Evolutionary conservation across 2,797 vertebrate species (phyloP), one percentile per base, ranked within the genome.

Genomic region (Hozukius guyotensis): DNA sequence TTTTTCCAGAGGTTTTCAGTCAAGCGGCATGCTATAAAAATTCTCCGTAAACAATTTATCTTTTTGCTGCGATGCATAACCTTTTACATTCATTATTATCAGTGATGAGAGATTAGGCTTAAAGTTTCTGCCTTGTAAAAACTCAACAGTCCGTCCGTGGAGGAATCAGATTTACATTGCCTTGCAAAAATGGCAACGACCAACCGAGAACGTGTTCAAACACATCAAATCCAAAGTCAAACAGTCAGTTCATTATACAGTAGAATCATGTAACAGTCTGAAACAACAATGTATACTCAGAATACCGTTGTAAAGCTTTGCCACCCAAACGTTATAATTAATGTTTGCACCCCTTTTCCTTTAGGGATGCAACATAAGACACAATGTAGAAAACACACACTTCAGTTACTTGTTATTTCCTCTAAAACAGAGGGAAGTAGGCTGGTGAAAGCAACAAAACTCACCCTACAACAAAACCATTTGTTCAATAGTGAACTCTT

Each of bases 51-150:
- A 90, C 70, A 77, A 42, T 66, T 38, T 27, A 55, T 66, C 66
- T 42, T 24, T 75, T 67, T 65, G 75, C 78, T 85, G 60, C 38
- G 22, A 86, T 86, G 89, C 87, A 90, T 89, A 89, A 89, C 78
- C 71, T 73, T 93, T 90, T 94, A 95, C 95, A 95, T 94, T 95
- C 93, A 93, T 82, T 59, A 92, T 91, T 59, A 92, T 91, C 88
- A 90, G 78, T 78, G 79, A 85, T 73, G 59, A 85, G 59, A 84
- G 72, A 75, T 87, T 69, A 79, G 86, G 83, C 74, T 76, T 74
- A 81, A 84, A 88, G 83, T 83, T 74, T 87, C 72, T 70, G 75
- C 82, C 86, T 85, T 11, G 59, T 87, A 79, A 89, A 88, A 90
- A 86, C 66, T 85, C 72, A 81, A 88, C 71, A 77, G 76, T 87